Percentiles rank a stretch among this genome's conserved stretches.
phyloP scores from a whole-genome alignment of 2,113 vertebrate genomes.

The Pseudorhombus dupliciocellatus region DNA sequence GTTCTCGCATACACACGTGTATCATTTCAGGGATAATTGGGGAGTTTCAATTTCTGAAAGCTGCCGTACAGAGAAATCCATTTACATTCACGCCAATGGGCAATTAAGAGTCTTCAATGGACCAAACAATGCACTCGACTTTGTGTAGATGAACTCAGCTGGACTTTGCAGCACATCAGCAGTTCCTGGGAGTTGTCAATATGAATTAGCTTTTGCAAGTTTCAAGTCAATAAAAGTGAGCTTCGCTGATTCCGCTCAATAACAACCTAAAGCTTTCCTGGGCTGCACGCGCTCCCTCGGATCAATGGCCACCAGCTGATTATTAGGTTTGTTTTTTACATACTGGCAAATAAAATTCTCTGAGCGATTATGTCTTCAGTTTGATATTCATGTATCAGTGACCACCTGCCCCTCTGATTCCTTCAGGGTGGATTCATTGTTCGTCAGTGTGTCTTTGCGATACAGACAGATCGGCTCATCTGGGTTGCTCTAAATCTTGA shows the following conservation, averaged over 20 bases:
- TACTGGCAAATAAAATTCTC: conserved; percentile 22
- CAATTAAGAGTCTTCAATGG: no score
- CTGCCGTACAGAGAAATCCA: no score
- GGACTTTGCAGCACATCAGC: conserved; percentile 13
- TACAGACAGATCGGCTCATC: conserved; percentile 51
- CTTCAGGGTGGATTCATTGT: conserved; percentile 7
- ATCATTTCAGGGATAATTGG: no score
- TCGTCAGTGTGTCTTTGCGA: conserved; percentile 26
- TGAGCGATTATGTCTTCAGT: neutral
- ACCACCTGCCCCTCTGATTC: neutral
- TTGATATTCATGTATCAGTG: conserved; percentile 27
- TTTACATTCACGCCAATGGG: no score
- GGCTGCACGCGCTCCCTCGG: conserved; percentile 11
- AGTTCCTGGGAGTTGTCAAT: conserved; percentile 33
- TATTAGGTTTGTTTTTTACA: neutral
- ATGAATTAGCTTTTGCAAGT: conserved; percentile 37
- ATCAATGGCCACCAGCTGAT: conserved; percentile 33
- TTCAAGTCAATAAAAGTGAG: conserved; percentile 40
- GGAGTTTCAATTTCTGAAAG: no score
- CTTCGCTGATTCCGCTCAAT: conserved; percentile 26
- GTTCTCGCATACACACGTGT: no score
- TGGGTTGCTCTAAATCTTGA: conserved; percentile 40
- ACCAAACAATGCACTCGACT: no score
- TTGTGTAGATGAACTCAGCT: conserved; percentile 30
- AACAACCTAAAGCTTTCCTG: conserved; percentile 25